Evolutionary conservation across 2,113 vertebrate species (phyloP), one percentile per base, ranked within the genome.

Genomic region (Spizaetus ornatus): DNA sequence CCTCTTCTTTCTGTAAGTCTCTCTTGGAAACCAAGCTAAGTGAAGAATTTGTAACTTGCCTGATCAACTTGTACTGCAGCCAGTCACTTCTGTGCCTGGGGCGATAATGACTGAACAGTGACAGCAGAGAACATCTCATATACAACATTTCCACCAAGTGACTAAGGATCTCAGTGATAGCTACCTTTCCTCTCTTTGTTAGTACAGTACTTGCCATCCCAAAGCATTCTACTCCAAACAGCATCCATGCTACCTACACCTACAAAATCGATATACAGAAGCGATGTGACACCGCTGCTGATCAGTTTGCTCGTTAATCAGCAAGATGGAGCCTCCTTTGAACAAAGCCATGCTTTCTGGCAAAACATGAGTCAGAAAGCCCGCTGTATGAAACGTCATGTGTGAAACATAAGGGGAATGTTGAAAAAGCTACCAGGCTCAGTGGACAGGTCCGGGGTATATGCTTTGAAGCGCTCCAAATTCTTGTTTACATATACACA

Each of bases 61-160:
- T 7, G 20, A 15, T 36, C 8, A 45, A 16, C 10, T 45, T 16
- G 0, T 15, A 15, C 16, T 62, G 42, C 36, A 32, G 43, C 8
- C 17, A 34, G 65, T 14, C 29, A 6, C 16, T 43, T 23, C 19
- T 45, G 43, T 10, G 5, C 10, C 48, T 31, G n/a, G 14, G 45
- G 31, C 0, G 0, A 25, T 10, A 25, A 19, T 0, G 18, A 22
- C 0, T 19, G 38, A 26, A 4, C 18, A 19, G 29, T 3, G 26
- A 14, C 48, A 87, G 63, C 73, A n/a, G 23, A 61, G 67, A 50
- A 36, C 29, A 45, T 7, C 26, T 7, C 16, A 38, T 2, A 29
- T 0, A 32, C 42, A 31, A 6, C 38, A 12, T 11, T 29, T 38
- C 36, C 63, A 19, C 34, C 19, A 10, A 8, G n/a, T 16, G 4